Evolutionary conservation across 2,113 vertebrate genomes (phyloP).

Genomic region (Girardinichthys multiradiatus): DNA sequence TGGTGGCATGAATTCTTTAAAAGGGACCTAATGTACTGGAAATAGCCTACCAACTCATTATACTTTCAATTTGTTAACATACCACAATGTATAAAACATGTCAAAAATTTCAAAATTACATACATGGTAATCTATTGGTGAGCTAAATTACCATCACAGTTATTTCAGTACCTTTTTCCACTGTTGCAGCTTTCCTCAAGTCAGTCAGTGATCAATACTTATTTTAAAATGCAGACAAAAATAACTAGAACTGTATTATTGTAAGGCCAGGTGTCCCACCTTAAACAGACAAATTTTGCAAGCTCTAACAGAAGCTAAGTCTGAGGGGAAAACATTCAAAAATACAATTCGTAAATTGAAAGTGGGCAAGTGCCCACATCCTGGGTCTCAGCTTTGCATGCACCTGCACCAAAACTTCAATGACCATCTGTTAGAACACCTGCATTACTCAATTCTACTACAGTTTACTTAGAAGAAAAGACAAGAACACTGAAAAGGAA

Average conservation of each 20-base stretch:
- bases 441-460: slow-evolving; percentile 6
- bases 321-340: not conserved
- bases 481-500: not conserved
- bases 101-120: no score
- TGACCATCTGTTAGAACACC: slow-evolving; percentile 19
- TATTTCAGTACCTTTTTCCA: not conserved
- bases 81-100: no score
- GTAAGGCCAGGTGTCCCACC: not conserved
- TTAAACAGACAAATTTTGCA: not conserved
- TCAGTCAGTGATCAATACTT: not conserved
- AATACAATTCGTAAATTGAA: slow-evolving; percentile 8
- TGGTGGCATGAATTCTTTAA: no score
- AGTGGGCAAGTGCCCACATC: not conserved
- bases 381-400: not conserved
- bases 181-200: not conserved
- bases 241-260: not conserved
- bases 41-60: no score
- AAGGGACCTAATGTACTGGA: no score
- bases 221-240: not conserved
- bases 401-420: slow-evolving; percentile 2
- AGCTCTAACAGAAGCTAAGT: not conserved
- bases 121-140: no score
- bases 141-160: not conserved
- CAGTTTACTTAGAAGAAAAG: not conserved
- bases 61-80: no score